These are phyloP conservation scores for Drosophila nr. fundita DNA, from an alignment of 2,888 invertebrate genomes.

Conservation along the genomic window DNA sequence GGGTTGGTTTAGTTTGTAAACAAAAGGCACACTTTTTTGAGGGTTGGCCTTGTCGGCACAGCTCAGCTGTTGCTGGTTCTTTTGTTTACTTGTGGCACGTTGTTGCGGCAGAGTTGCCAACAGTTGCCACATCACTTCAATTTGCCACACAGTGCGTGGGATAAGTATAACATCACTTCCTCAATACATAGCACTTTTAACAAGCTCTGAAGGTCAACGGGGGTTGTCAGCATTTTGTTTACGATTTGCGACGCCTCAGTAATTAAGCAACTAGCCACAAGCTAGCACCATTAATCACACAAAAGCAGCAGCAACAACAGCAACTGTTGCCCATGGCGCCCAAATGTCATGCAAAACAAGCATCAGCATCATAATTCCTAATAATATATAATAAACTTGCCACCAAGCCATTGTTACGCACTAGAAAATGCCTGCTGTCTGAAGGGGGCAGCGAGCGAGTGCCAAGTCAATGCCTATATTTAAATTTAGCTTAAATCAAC, in stretches of 20 bases:
- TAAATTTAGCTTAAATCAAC: neutral
- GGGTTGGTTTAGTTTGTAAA: constrained; percentile 53
- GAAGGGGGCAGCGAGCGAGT: too few relatives aligned
- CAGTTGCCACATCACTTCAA: neutral
- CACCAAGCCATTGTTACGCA: constrained; percentile 33
- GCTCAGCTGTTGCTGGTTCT: constrained; percentile 47
- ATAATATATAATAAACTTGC: constrained; percentile 13
- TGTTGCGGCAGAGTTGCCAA: constrained; percentile 41
- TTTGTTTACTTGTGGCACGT: constrained; percentile 44
- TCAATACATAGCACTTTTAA: constrained; percentile 41
- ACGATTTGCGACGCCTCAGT: constrained; percentile 42
- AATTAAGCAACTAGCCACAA: constrained; percentile 41
- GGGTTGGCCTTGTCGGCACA: constrained; percentile 56
- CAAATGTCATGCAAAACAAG: constrained; percentile 57
- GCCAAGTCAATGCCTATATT: neutral
- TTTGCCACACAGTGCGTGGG: constrained; percentile 46
- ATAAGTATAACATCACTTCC: constrained; percentile 41
- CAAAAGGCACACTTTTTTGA: constrained; percentile 46
- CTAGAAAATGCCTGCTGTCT: neutral
- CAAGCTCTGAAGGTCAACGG: constrained; percentile 57
- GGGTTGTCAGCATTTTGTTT: constrained; percentile 44
- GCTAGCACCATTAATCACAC: constrained; percentile 41
- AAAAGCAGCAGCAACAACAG: constrained; percentile 27
- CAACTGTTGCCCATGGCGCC: constrained; percentile 53
- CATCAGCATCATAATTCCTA: constrained; percentile 17